These are phyloP conservation scores for Rhingia rostrata DNA, from an alignment of 2,888 invertebrate genomes.

Conservation along the genomic window DNA sequence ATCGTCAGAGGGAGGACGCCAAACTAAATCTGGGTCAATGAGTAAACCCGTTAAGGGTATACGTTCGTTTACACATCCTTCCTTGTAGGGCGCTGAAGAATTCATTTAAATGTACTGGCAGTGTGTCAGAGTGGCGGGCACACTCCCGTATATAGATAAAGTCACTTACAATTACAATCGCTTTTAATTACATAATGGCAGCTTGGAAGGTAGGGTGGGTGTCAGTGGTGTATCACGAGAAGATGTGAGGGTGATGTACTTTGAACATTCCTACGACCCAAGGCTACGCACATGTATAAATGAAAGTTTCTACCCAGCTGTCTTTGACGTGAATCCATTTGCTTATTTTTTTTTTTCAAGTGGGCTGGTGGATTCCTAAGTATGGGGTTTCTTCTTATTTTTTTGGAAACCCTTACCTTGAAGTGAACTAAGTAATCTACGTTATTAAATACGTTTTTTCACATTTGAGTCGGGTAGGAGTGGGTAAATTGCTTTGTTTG, in stretches of 20 bases:
- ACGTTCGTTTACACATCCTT: constrained; percentile 42
- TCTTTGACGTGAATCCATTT: constrained; percentile 22
- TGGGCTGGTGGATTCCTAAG: constrained; percentile 14
- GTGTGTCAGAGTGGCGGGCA: constrained; percentile 15
- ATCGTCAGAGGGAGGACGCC: constrained; percentile 1
- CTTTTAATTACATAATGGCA: constrained; percentile 53
- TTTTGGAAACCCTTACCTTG: constrained; percentile 35
- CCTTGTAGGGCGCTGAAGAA: constrained; percentile 27
- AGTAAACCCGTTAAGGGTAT: constrained; percentile 51
- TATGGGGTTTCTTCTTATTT: neutral
- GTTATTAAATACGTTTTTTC: constrained; percentile 55
- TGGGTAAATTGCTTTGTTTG: constrained; percentile 18
- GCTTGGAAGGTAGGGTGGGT: constrained; percentile 6
- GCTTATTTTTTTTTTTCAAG: constrained; percentile 1
- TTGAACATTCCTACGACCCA: constrained; percentile 34
- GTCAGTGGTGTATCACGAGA: neutral
- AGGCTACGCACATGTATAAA: constrained; percentile 3
- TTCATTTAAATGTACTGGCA: constrained; percentile 50
- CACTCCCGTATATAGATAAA: constrained; percentile 46
- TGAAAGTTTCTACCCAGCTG: neutral
- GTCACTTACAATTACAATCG: constrained; percentile 56
- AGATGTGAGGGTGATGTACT: constrained; percentile 33
- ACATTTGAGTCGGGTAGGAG: constrained; percentile 8
- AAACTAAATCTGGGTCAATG: constrained; percentile 67
- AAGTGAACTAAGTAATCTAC: constrained; percentile 48